Evolutionary conservation across 1,140 invertebrate genomes (phyloP).

Genomic region (Prorops nasuta): DNA sequence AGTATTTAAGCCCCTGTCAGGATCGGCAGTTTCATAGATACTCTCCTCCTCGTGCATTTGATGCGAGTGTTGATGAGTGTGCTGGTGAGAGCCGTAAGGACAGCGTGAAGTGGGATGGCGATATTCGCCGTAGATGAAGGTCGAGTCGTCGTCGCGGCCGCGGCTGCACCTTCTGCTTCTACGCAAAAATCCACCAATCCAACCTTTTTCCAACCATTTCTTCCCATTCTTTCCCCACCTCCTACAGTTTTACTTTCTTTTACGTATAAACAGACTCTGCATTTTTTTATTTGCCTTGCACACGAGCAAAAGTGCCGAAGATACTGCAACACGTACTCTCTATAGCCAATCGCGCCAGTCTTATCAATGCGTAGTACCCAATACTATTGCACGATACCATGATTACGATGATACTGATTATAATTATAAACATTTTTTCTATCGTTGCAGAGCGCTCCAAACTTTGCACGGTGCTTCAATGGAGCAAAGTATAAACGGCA

Average conservation of each 20-base stretch:
- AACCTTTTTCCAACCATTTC: slow-evolving; percentile 17
- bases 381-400: too few relatives aligned
- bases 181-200: slow-evolving; percentile 37
- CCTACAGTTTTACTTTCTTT: not conserved
- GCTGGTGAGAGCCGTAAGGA: slow-evolving; percentile 55
- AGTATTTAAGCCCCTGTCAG: slow-evolving; percentile 62
- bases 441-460: too few relatives aligned
- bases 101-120: slow-evolving; percentile 70
- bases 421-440: too few relatives aligned
- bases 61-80: slow-evolving; percentile 54
- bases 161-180: slow-evolving; percentile 58
- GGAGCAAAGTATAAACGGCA: not conserved
- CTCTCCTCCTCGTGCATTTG: slow-evolving; percentile 76
- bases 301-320: too few relatives aligned
- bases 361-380: too few relatives aligned
- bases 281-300: too few relatives aligned
- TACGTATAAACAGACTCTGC: slow-evolving; percentile 38
- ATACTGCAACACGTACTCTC: too few relatives aligned
- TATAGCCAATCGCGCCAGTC: too few relatives aligned
- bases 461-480: too few relatives aligned
- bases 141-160: slow-evolving; percentile 61
- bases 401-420: too few relatives aligned
- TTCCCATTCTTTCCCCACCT: slow-evolving; percentile 5
- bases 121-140: slow-evolving; percentile 80
- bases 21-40: slow-evolving; percentile 81